A percentile compares a stretch with the other conserved stretches of the same genome.
Evolutionary conservation across 2,113 vertebrate species (phyloP).

Genomic region (Ptyas mucosa): DNA sequence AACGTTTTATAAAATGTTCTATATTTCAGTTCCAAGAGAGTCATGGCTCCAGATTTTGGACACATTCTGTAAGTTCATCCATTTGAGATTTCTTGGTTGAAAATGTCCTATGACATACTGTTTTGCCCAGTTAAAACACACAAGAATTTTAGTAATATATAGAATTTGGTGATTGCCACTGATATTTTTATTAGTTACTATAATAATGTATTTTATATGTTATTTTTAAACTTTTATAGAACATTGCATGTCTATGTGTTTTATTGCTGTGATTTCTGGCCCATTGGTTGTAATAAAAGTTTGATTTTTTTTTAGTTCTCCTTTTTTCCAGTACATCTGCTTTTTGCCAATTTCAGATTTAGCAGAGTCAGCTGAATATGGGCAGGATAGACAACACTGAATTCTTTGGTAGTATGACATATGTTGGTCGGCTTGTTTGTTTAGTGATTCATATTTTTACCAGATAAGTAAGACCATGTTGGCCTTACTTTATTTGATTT

Average conservation of each 20-base stretch:
- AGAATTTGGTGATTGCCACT: no score
- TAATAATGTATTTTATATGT: no score
- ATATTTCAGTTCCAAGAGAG: neutral
- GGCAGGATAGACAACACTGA: neutral
- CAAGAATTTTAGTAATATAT: neutral
- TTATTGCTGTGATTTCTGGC: neutral
- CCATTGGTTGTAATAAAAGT: neutral
- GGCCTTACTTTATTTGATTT: conserved; percentile 8
- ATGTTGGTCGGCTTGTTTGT: conserved; percentile 30
- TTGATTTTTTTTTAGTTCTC: neutral
- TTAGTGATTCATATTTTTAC: conserved; percentile 53
- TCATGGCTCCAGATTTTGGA: neutral
- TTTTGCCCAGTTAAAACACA: neutral
- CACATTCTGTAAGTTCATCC: neutral
- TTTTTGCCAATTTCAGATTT: conserved; percentile 33
- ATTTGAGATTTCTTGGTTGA: neutral
- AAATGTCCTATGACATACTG: neutral
- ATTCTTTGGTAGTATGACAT: neutral
- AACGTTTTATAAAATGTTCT: neutral
- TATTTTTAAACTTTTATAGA: no score
- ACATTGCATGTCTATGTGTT: neutral
- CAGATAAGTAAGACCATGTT: conserved; percentile 56
- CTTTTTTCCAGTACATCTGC: neutral
- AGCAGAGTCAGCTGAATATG: neutral
- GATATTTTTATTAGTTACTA: no score